Evolutionary conservation across 2,797 vertebrate genomes (phyloP).

Genomic region (Acipenser oxyrinchus): DNA sequence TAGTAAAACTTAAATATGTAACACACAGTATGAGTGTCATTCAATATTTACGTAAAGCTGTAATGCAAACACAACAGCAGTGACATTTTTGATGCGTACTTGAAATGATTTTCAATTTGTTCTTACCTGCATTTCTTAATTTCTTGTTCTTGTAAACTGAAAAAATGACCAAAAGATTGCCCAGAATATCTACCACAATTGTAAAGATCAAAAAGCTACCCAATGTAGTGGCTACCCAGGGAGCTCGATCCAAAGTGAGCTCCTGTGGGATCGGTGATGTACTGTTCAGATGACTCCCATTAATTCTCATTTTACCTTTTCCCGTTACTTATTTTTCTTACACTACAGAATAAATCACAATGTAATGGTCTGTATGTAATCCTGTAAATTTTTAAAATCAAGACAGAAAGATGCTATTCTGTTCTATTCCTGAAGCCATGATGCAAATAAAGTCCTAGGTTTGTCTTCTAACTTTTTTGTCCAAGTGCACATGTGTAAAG

Average conservation of each 20-base stretch:
- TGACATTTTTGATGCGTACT: neutral
- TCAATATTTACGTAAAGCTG: no score
- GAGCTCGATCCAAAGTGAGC: constrained; percentile 55
- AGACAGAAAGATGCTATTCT: constrained; percentile 29
- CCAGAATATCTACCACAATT: constrained; percentile 84
- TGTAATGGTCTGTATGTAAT: constrained; percentile 14
- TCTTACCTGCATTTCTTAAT: constrained; percentile 86
- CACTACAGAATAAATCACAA: constrained; percentile 31
- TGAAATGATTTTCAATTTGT: neutral
- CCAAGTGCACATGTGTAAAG: constrained; percentile 31
- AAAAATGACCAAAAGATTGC: constrained; percentile 88
- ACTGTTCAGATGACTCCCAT: constrained; percentile 72
- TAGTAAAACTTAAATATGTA: no score
- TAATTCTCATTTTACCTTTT: constrained; percentile 64
- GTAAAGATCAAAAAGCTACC: constrained; percentile 88
- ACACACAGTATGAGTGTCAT: no score
- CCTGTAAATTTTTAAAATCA: constrained; percentile 21
- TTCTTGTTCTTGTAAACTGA: constrained; percentile 90
- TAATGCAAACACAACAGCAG: no score
- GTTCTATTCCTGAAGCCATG: constrained; percentile 37
- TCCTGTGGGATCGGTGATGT: constrained; percentile 48
- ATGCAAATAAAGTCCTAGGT: constrained; percentile 18
- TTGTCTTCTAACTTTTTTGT: constrained; percentile 29
- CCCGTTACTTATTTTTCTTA: constrained; percentile 42
- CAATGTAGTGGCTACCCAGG: constrained; percentile 76